These are phyloP conservation scores for Aphrophora alni DNA, from an alignment of 2,888 invertebrate species.

Conservation along the genomic window DNA sequence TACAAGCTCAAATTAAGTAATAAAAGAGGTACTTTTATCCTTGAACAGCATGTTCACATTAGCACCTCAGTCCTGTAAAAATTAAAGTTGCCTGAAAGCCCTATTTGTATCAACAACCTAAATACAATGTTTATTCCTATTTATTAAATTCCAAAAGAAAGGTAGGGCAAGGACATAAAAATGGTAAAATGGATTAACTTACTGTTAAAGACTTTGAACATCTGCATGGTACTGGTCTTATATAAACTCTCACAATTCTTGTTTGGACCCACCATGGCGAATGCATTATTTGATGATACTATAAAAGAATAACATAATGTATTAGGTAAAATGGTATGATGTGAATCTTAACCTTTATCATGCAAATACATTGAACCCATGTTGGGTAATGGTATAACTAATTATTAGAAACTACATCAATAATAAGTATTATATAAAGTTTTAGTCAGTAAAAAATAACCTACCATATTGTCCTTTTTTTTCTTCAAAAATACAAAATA, in stretches of 20 bases:
- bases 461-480: background rate
- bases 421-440: background rate
- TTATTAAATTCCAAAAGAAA: background rate
- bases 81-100: too few species aligned
- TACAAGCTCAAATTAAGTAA: too few species aligned
- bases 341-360: background rate
- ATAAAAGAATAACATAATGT: slow-evolving; percentile 18
- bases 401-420: background rate
- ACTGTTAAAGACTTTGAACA: background rate
- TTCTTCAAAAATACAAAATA: background rate
- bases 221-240: background rate
- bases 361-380: background rate
- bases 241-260: slow-evolving; percentile 9
- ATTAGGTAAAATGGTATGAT: background rate
- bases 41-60: too few species aligned
- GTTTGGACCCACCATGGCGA: slow-evolving; percentile 24
- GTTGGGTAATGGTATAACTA: background rate
- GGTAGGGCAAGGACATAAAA: background rate
- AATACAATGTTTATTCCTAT: too few species aligned
- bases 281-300: slow-evolving; percentile 26
- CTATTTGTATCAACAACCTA: too few species aligned
- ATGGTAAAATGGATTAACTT: background rate
- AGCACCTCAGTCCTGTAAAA: too few species aligned
- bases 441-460: background rate
- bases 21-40: too few species aligned